phyloP scores from a whole-genome alignment of 2,888 invertebrate genomes.

The Oscheius sp. region DNA sequence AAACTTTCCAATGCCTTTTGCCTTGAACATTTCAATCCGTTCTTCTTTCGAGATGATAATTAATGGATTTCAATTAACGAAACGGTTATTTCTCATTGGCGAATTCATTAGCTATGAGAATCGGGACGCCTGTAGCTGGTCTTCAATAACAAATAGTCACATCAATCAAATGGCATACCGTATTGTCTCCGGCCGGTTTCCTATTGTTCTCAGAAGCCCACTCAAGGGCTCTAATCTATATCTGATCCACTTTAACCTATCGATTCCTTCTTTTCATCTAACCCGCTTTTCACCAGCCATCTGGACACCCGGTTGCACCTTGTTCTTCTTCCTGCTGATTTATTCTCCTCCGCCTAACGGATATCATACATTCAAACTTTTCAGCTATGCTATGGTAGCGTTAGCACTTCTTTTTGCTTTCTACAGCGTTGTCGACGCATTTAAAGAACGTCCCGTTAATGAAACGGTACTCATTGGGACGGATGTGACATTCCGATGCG shows the following conservation, averaged over 20 bases:
- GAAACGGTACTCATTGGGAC: constrained; percentile 49
- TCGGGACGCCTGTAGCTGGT: not conserved
- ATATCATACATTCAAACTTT: constrained; percentile 8
- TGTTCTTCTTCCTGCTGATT: constrained; percentile 1
- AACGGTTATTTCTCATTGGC: not conserved
- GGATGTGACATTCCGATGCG: constrained; percentile 59
- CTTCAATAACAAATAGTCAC: constrained; percentile 28
- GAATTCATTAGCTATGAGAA: constrained; percentile 15
- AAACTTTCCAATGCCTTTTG: not conserved
- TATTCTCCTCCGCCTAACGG: not conserved
- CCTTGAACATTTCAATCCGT: not conserved
- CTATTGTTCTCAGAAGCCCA: constrained; percentile 8
- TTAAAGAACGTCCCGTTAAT: constrained; percentile 42
- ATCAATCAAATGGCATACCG: constrained; percentile 30
- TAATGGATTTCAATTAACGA: not conserved
- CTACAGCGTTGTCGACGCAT: constrained; percentile 21
- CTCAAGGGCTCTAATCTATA: constrained; percentile 27
- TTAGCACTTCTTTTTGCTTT: constrained; percentile 1
- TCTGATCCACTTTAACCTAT: constrained; percentile 30
- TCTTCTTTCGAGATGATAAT: not conserved
- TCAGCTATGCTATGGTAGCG: constrained; percentile 27
- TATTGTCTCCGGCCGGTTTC: constrained; percentile 22
- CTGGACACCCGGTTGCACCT: constrained; percentile 25
- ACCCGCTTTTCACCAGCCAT: constrained; percentile 19
- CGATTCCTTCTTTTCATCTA: constrained; percentile 22